Base-by-base conservation (phyloP, 2,888 invertebrate species). In the Tortricodes alternella region DNA sequence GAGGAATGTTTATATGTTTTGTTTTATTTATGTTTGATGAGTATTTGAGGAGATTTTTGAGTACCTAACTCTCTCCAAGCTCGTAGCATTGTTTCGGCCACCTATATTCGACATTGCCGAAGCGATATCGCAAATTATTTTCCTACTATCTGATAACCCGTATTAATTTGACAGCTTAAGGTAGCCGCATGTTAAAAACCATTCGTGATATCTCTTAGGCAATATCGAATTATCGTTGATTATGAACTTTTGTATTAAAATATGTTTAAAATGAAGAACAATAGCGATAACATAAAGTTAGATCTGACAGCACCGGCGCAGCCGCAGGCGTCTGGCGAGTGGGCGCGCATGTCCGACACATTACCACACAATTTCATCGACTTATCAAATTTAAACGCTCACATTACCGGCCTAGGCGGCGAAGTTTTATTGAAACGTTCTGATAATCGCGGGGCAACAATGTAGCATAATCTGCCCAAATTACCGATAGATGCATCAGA, bases 281-380 rank as follows among this genome's bases (percentile, higher is more conserved):
- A 34, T 34, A 4, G 16, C 32, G 23, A 41, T n/a, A 43, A 11
- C 35, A 15, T 41, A 55, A 48, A 34, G 19, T 55, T 35, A 48
- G 48, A 48, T 55, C 44, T 37, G 44, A 49, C 35, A 35, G 41
- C 41, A 11, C 55, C 37, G 43, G 58, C 49, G 43, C 29, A 41
- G 44, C 56, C 51, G 11, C 48, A 37, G 44, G 29, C 41, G 58
- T 55, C 29, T 56, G 29, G 55, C 74, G 76, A 72, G 76, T 73
- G 77, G 67, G 68, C 69, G 70, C 65, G 67, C 76, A 65, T 79
- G 80, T 80, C 78, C 71, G 70, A 78, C 83, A 81, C 80, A 85
- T 85, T 86, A 85, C 83, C 83, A 82, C 80, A 79, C 80, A 76
- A 83, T 84, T 84, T 84, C 77, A 74, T 73, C 78, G 80, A 78